Percentiles rank a stretch among this genome's conserved stretches.
phyloP scores from a whole-genome alignment of 2,888 invertebrate genomes.

The Plagodis dolabraria region DNA sequence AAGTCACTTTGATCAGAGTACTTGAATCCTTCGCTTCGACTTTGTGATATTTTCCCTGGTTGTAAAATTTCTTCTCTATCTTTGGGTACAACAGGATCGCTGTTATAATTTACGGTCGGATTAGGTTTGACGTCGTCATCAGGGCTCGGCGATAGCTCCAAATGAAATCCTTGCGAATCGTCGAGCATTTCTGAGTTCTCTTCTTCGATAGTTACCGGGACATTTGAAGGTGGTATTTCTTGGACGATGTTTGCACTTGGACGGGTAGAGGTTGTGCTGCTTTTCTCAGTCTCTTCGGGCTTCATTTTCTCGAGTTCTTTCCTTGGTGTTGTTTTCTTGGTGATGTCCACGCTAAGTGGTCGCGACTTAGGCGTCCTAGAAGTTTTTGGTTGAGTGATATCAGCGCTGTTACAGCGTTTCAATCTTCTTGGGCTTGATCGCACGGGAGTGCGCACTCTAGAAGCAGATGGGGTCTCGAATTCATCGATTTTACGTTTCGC shows the following conservation, averaged over 20 bases:
- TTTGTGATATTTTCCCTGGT: slow-evolving; percentile 53
- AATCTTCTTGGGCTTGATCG: slow-evolving; percentile 68
- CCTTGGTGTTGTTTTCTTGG: slow-evolving; percentile 60
- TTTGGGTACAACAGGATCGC: slow-evolving; percentile 63
- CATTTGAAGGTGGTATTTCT: slow-evolving; percentile 55
- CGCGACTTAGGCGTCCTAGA: slow-evolving; percentile 69
- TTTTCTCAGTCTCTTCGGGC: slow-evolving; percentile 28
- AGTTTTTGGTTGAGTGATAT: slow-evolving; percentile 60
- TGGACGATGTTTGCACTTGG: slow-evolving; percentile 61
- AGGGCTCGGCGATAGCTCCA: slow-evolving; percentile 66
- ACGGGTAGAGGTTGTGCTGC: slow-evolving; percentile 26
- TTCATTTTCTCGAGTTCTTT: slow-evolving; percentile 49
- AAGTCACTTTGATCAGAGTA: slow-evolving; percentile 61
- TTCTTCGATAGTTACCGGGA: slow-evolving; percentile 67
- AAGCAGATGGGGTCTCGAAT: slow-evolving; percentile 59
- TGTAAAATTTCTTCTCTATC: slow-evolving; percentile 58
- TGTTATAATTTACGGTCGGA: slow-evolving; percentile 47
- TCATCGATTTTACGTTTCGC: slow-evolving; percentile 56
- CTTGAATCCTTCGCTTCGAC: slow-evolving; percentile 64
- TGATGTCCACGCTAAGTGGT: slow-evolving; percentile 68
- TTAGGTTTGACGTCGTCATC: slow-evolving; percentile 48
- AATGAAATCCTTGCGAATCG: slow-evolving; percentile 75
- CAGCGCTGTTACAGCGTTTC: slow-evolving; percentile 74
- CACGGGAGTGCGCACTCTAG: slow-evolving; percentile 60
- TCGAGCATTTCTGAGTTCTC: slow-evolving; percentile 56